Percentiles rank a stretch among this genome's conserved stretches.
Evolutionary conservation across 1,140 invertebrate genomes (phyloP).

Genomic region (Drosophila quadrilineata): DNA sequence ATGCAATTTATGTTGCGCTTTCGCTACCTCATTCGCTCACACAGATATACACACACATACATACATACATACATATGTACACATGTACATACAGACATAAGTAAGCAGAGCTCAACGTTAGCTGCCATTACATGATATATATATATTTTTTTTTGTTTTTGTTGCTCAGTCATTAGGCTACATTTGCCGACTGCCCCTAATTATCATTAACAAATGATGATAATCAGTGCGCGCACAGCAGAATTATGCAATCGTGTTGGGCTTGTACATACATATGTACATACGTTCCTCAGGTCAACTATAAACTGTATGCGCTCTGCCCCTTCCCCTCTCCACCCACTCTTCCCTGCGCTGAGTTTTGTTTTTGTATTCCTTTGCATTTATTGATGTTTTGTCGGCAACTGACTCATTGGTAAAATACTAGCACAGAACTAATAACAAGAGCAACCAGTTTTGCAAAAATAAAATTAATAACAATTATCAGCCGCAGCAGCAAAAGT

Average conservation of each 20-base stretch:
- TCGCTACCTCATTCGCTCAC: slow-evolving; percentile 21
- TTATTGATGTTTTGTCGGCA: too few species aligned
- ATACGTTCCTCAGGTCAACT: too few species aligned
- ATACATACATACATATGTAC: background rate
- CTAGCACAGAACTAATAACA: background rate
- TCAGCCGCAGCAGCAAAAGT: slow-evolving; percentile 38
- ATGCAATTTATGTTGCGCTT: slow-evolving; percentile 40
- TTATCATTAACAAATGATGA: slow-evolving; percentile 31
- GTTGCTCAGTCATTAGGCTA: slow-evolving; percentile 50
- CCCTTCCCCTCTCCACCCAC: too few species aligned
- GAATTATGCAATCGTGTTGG: slow-evolving; percentile 42
- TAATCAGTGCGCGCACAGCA: slow-evolving; percentile 39
- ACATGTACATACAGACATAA: slow-evolving; percentile 4
- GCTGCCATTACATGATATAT: slow-evolving; percentile 73
- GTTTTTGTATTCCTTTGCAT: too few species aligned
- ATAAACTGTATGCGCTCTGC: too few species aligned
- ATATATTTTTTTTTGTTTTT: background rate
- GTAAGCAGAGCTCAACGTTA: slow-evolving; percentile 19
- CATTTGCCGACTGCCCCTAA: slow-evolving; percentile 8
- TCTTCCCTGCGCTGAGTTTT: too few species aligned
- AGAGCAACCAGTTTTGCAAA: background rate
- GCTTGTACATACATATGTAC: background rate
- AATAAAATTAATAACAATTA: slow-evolving; percentile 44
- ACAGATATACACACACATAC: background rate
- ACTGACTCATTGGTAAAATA: too few species aligned